A percentile compares a stretch with the other conserved stretches of the same genome.
phyloP scores from a whole-genome alignment of 2,888 invertebrate genomes.

The Eupithecia dodoneata region DNA sequence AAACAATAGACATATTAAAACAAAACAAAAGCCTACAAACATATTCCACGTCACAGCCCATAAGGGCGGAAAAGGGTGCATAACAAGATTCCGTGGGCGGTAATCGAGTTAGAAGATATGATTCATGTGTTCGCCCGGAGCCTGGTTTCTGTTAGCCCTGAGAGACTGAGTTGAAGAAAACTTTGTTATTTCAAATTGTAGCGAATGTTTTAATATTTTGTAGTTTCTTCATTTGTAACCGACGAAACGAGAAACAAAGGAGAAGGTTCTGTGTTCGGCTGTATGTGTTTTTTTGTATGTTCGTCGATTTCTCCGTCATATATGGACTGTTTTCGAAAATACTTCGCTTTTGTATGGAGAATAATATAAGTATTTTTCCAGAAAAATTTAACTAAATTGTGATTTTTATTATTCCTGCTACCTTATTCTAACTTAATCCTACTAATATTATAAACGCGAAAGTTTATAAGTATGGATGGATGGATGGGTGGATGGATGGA shows the following conservation, averaged over 20 bases:
- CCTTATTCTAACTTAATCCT: neutral
- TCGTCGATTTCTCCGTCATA: too few species aligned
- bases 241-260: too few species aligned
- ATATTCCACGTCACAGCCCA: slow-evolving; percentile 58
- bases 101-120: slow-evolving; percentile 78
- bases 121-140: slow-evolving; percentile 68
- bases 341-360: too few species aligned
- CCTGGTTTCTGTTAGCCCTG: slow-evolving; percentile 37
- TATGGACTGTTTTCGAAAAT: too few species aligned
- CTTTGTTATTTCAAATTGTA: neutral
- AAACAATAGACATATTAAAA: slow-evolving; percentile 49
- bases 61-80: slow-evolving; percentile 75
- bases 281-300: too few species aligned
- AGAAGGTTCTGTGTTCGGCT: too few species aligned
- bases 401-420: neutral
- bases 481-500: too few species aligned
- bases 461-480: too few species aligned
- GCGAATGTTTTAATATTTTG: neutral
- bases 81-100: slow-evolving; percentile 73
- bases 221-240: neutral
- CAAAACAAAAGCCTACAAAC: slow-evolving; percentile 28
- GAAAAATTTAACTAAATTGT: neutral
- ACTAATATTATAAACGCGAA: too few species aligned
- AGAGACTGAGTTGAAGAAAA: slow-evolving; percentile 13
- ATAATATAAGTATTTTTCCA: too few species aligned